These are phyloP conservation scores for Crotophaga sulcirostris DNA, from an alignment of 2,113 vertebrate species.

Conservation along the genomic window DNA sequence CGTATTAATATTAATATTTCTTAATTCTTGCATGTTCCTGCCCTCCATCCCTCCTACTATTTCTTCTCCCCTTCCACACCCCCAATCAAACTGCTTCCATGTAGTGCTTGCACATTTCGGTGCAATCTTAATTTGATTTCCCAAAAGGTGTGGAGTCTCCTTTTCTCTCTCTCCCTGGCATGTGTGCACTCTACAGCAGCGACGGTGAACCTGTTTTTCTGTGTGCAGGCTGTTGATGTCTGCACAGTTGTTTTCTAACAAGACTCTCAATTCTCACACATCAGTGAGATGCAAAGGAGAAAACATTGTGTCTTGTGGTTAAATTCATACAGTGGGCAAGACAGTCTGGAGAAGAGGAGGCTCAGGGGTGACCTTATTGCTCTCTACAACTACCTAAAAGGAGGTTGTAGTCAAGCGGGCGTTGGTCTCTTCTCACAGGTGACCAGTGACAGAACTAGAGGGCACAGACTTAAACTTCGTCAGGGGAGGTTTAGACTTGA, in stretches of 20 bases:
- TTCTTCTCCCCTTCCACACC: neutral
- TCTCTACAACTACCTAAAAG: too few species aligned
- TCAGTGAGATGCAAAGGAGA: neutral
- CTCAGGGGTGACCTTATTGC: too few species aligned
- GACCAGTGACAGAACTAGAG: too few species aligned
- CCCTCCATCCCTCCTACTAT: neutral
- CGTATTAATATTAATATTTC: too few species aligned
- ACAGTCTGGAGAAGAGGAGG: too few species aligned
- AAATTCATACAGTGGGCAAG: neutral
- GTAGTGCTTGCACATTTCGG: neutral
- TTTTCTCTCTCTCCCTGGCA: neutral
- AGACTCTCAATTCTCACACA: neutral
- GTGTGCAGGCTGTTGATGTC: fast-evolving
- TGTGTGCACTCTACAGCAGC: fast-evolving
- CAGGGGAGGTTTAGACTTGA: too few species aligned
- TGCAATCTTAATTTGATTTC: neutral
- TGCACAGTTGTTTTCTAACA: neutral
- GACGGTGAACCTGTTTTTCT: neutral
- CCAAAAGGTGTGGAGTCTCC: neutral
- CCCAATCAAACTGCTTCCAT: neutral
- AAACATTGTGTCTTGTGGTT: neutral
- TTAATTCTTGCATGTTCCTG: neutral
- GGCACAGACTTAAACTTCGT: too few species aligned
- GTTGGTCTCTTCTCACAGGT: too few species aligned
- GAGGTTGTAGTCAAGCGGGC: too few species aligned